These are phyloP conservation scores for Eonycteris spelaea DNA, from an alignment of 2,113 vertebrate genomes.

Conservation along the genomic window DNA sequence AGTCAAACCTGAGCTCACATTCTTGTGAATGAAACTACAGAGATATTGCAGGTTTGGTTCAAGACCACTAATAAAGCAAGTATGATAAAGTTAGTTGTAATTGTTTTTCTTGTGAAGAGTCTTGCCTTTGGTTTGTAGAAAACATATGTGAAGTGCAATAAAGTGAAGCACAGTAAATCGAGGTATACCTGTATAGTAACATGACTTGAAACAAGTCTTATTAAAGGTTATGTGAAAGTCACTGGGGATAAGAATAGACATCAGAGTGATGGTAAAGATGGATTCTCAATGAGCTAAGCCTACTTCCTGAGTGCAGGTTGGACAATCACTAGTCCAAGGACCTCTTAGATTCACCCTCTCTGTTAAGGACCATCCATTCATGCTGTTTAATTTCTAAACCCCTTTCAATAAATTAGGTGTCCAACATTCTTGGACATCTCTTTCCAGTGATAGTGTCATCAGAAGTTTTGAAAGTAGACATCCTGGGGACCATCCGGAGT, in stretches of 20 bases:
- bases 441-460: neutral
- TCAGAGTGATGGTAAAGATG: neutral
- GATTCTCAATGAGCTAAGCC: neutral
- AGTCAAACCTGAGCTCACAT: neutral
- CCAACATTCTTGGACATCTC: neutral
- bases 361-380: neutral
- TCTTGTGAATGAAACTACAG: neutral
- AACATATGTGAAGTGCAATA: neutral
- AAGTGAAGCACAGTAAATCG: neutral
- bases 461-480: neutral
- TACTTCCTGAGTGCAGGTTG: neutral
- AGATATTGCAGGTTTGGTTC: neutral
- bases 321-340: neutral
- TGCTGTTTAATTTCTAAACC: neutral
- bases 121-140: neutral
- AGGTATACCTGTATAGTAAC: neutral
- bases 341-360: neutral
- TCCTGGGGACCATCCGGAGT: neutral
- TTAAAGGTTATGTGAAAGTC: neutral
- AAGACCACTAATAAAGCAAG: neutral
- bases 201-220: neutral
- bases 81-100: neutral
- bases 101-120: neutral
- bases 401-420: neutral
- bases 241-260: neutral